phyloP scores from a whole-genome alignment of 2,797 vertebrate species.

The Lagorchestes hirsutus region DNA sequence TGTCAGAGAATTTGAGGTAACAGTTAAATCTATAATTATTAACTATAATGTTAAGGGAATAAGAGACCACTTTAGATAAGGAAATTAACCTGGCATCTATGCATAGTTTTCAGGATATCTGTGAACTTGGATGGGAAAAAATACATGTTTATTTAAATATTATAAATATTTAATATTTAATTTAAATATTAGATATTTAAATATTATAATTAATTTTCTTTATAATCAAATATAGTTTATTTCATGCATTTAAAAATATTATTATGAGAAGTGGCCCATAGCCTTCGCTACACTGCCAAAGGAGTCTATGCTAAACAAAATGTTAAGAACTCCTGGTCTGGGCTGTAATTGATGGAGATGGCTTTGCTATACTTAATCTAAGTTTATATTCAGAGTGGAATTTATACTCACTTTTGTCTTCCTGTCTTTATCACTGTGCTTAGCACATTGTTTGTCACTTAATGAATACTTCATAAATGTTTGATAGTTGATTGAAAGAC shows the following conservation, averaged over 20 bases:
- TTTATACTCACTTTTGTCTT: not conserved
- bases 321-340: not conserved
- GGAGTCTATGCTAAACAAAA: not conserved
- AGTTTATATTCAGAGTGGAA: not conserved
- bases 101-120: not conserved
- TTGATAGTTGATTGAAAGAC: not conserved
- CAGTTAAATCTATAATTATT: not conserved
- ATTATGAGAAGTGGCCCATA: not conserved
- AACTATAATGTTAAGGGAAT: not conserved
- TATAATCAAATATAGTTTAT: not conserved
- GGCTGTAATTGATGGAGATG: not conserved
- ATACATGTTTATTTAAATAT: not conserved
- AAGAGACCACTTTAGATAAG: not conserved
- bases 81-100: not conserved
- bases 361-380: not conserved
- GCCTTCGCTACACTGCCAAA: not conserved
- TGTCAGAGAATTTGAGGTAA: not conserved
- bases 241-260: not conserved
- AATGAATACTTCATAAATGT: not conserved
- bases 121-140: not conserved
- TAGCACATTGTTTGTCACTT: not conserved
- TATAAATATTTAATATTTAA: too few species aligned
- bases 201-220: not conserved
- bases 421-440: not conserved
- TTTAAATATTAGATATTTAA: too few species aligned